Percentiles rank a stretch among this genome's conserved stretches.
phyloP scores from a whole-genome alignment of 2,113 vertebrate species.

The Petromus typicus region DNA sequence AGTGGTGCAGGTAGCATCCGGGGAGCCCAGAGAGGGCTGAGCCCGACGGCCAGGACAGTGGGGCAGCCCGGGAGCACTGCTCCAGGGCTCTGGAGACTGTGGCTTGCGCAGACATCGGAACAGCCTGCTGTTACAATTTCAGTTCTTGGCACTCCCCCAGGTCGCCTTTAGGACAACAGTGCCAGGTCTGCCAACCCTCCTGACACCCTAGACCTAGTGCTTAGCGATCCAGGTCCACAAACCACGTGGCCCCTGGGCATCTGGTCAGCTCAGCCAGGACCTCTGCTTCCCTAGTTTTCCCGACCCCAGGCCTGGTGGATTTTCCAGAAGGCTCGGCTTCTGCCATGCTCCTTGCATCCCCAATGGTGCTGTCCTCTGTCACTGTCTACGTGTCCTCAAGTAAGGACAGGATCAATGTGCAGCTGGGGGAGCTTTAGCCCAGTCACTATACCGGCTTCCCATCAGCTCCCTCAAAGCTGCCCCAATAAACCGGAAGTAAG shows the following conservation, averaged over 20 bases:
- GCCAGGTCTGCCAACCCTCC: neutral
- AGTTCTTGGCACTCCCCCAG: no score
- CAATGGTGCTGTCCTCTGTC: neutral
- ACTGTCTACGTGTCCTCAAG: neutral
- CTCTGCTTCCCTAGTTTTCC: neutral
- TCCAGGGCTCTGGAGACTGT: neutral
- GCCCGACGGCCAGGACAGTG: no score
- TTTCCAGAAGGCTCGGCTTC: neutral
- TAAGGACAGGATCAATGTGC: neutral
- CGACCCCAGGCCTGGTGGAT: neutral
- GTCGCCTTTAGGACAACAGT: neutral
- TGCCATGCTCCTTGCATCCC: neutral
- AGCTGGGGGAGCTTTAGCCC: neutral
- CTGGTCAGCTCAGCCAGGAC: neutral
- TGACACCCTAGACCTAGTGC: neutral
- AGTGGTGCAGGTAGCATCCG: accelerated
- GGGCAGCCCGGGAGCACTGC: no score
- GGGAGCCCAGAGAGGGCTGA: neutral
- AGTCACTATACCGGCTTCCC: neutral
- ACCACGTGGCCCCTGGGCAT: neutral
- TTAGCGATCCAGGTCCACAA: neutral
- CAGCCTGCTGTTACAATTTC: neutral
- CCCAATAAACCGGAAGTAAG: neutral
- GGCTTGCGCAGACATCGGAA: no score
- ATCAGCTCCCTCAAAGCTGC: neutral